Evolutionary conservation across 1,140 invertebrate species (phyloP).

Genomic region (Onthophagus taurus): DNA sequence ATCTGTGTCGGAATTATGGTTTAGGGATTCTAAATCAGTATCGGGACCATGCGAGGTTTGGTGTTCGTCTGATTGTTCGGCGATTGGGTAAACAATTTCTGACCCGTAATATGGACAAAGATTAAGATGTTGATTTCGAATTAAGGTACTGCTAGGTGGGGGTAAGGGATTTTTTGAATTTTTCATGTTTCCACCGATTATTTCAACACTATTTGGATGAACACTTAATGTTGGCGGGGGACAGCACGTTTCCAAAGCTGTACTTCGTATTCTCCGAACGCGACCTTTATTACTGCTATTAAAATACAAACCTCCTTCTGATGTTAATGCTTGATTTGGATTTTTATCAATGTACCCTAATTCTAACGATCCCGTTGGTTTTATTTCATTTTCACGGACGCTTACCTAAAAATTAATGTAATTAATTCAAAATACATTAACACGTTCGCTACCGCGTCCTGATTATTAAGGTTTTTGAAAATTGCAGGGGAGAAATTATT

Average conservation of each 20-base stretch:
- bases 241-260: constrained; percentile 55
- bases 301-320: constrained; percentile 34
- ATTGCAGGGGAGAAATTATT: too few relatives aligned
- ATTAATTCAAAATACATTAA: too few relatives aligned
- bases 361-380: constrained; percentile 34
- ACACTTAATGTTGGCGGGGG: constrained; percentile 51
- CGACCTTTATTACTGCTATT: constrained; percentile 25
- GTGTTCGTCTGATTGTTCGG: constrained; percentile 73
- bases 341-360: constrained; percentile 36
- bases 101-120: constrained; percentile 62
- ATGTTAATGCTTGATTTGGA: constrained; percentile 29
- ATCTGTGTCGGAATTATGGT: constrained; percentile 36
- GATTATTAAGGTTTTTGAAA: too few relatives aligned
- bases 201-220: constrained; percentile 58
- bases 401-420: too few relatives aligned
- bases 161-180: constrained; percentile 50
- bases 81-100: constrained; percentile 74
- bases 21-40: constrained; percentile 47
- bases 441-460: too few relatives aligned
- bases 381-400: constrained; percentile 33
- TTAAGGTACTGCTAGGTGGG: constrained; percentile 52
- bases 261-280: constrained; percentile 55
- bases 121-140: constrained; percentile 55
- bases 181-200: constrained; percentile 49
- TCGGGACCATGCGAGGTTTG: constrained; percentile 57